Conservation (phyloP, 2,113 vertebrate species). For the Ceyx melanurus region DNA sequence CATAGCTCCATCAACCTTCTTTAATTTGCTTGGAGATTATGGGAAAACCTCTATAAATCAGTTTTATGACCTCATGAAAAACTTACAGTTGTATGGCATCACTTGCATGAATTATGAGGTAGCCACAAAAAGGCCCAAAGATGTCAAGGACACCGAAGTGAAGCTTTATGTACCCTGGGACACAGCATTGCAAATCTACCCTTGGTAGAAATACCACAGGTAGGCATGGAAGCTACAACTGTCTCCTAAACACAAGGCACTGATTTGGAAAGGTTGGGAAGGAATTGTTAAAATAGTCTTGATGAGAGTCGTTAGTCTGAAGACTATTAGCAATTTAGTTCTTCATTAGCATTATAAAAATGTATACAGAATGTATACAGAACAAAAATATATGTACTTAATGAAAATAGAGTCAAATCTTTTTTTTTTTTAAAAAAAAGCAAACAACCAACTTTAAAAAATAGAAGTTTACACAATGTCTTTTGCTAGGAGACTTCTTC, state of each 20-base stretch:
- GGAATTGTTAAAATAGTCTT: not conserved
- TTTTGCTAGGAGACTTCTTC: not conserved
- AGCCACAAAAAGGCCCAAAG: slow-evolving; percentile 59
- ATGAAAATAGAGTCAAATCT: not conserved
- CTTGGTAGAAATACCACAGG: slow-evolving; percentile 8
- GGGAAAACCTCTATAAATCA: slow-evolving; percentile 69
- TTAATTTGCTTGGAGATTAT: slow-evolving; percentile 69
- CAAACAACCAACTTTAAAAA: not conserved
- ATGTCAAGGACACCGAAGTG: slow-evolving; percentile 52
- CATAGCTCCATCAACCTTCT: slow-evolving; percentile 64
- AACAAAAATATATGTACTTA: not conserved
- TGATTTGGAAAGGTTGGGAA: not conserved
- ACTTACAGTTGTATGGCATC: slow-evolving; percentile 60
- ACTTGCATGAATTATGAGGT: slow-evolving; percentile 65
- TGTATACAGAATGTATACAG: not conserved
- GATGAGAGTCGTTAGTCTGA: not conserved
- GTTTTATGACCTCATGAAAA: slow-evolving; percentile 65
- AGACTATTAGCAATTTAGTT: slow-evolving; percentile 13
- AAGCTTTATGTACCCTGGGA: slow-evolving; percentile 36
- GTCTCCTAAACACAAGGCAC: not conserved
- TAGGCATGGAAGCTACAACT: not conserved
- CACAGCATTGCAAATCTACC: not conserved
- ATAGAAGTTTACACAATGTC: not conserved
- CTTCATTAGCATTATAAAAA: not conserved
- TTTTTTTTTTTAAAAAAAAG: not conserved